Evolutionary conservation across 2,113 vertebrate genomes (phyloP).

Genomic region (Misgurnus anguillicaudatus): DNA sequence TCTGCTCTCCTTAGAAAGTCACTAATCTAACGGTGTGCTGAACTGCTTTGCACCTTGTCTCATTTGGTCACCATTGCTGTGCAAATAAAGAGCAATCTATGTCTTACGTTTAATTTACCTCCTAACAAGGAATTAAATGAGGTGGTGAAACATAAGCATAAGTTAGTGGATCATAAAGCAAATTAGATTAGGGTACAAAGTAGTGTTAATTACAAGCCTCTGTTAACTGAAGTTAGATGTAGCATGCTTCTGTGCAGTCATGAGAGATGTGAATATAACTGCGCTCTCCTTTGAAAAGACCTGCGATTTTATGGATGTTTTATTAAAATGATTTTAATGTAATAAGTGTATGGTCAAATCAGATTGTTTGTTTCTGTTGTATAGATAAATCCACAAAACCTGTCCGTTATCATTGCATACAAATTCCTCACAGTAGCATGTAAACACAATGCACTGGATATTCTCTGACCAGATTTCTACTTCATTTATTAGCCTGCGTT

Average conservation of each 20-base stretch:
- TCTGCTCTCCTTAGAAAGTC: conserved; percentile 7
- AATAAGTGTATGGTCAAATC: neutral
- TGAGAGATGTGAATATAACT: conserved; percentile 67
- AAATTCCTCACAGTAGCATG: neutral
- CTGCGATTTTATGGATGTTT: neutral
- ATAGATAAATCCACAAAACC: neutral
- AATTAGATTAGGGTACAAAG: conserved; percentile 76
- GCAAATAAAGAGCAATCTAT: conserved; percentile 54
- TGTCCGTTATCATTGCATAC: neutral
- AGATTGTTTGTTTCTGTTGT: neutral
- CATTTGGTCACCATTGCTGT: conserved; percentile 49
- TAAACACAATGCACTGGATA: too few relatives aligned
- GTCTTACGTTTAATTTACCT: conserved; percentile 71
- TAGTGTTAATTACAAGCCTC: conserved; percentile 71
- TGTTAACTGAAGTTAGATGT: conserved; percentile 71
- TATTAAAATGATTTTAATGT: too few relatives aligned
- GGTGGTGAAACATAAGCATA: conserved; percentile 71
- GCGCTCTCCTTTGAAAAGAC: conserved; percentile 10
- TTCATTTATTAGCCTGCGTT: conserved; percentile 70
- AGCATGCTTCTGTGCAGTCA: conserved; percentile 69
- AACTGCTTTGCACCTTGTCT: conserved; percentile 36
- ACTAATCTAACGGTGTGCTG: conserved; percentile 1
- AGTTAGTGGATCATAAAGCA: conserved; percentile 77
- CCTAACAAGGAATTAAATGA: conserved; percentile 76
- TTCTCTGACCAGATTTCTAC: conserved; percentile 16